phyloP scores from a whole-genome alignment of 2,888 invertebrate genomes.

The Euclidia mi region DNA sequence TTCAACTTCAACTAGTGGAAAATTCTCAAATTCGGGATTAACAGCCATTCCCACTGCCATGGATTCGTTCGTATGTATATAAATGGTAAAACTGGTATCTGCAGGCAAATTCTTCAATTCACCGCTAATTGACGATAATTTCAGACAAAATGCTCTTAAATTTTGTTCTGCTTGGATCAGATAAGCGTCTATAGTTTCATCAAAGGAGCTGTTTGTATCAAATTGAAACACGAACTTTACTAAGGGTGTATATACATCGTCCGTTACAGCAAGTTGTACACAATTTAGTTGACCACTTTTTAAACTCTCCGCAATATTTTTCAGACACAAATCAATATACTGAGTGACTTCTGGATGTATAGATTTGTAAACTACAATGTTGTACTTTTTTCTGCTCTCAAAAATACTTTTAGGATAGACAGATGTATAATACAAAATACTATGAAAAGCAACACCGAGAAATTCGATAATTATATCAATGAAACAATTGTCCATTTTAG shows the following conservation, averaged over 20 bases:
- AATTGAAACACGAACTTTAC: slow-evolving; percentile 80
- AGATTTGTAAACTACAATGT: slow-evolving; percentile 89
- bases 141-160: slow-evolving; percentile 90
- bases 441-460: slow-evolving; percentile 91
- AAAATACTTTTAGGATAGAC: slow-evolving; percentile 92
- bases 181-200: slow-evolving; percentile 89
- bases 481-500: slow-evolving; percentile 82
- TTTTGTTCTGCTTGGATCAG: slow-evolving; percentile 91
- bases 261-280: slow-evolving; percentile 86
- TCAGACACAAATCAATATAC: slow-evolving; percentile 90
- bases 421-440: slow-evolving; percentile 89
- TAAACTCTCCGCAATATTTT: slow-evolving; percentile 84
- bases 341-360: slow-evolving; percentile 92
- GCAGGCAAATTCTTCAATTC: slow-evolving; percentile 87
- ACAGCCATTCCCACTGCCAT: slow-evolving; percentile 88
- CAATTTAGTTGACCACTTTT: slow-evolving; percentile 84
- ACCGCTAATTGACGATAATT: slow-evolving; percentile 83
- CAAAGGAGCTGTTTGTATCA: slow-evolving; percentile 62
- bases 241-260: slow-evolving; percentile 64
- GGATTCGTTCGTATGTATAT: slow-evolving; percentile 90
- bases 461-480: slow-evolving; percentile 91
- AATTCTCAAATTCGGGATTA: slow-evolving; percentile 85
- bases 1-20: slow-evolving; percentile 78
- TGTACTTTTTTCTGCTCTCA: slow-evolving; percentile 91
- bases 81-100: slow-evolving; percentile 90